These are phyloP conservation scores for Sapayoa aenigma DNA, from an alignment of 2,113 vertebrate genomes.

Conservation along the genomic window DNA sequence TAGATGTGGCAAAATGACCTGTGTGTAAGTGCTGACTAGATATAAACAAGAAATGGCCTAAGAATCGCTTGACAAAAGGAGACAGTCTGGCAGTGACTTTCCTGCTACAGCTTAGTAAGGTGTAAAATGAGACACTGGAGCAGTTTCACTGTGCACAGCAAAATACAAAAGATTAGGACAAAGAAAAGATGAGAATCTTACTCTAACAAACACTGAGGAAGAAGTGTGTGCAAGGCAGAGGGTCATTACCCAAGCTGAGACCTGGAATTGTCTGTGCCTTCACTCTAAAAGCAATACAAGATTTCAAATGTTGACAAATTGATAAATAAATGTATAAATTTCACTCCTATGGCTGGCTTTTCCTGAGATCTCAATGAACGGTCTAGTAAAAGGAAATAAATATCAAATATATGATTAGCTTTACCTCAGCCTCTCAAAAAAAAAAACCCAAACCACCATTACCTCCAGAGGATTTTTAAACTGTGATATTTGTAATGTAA, in stretches of 20 bases:
- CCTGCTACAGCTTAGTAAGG: background rate
- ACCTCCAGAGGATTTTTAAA: background rate
- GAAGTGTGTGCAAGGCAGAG: background rate
- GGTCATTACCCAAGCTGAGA: background rate
- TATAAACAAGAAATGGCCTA: conserved; percentile 39
- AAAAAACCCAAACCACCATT: background rate
- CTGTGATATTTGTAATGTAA: background rate
- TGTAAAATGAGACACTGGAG: background rate
- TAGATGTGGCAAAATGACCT: conserved; percentile 36
- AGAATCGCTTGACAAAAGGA: conserved; percentile 28
- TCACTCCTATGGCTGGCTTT: background rate
- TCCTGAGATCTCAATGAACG: background rate
- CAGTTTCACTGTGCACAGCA: background rate
- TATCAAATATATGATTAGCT: background rate
- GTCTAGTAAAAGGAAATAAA: background rate
- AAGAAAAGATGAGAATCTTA: background rate
- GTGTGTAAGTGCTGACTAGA: conserved; percentile 49
- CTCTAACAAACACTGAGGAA: background rate
- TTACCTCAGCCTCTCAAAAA: background rate
- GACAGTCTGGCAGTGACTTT: background rate
- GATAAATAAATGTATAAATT: background rate
- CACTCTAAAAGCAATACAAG: background rate
- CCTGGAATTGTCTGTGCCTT: background rate
- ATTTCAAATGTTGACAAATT: background rate
- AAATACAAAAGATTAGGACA: background rate